Base-by-base conservation (phyloP, 2,888 invertebrate species). In the Tachina grossa region DNA sequence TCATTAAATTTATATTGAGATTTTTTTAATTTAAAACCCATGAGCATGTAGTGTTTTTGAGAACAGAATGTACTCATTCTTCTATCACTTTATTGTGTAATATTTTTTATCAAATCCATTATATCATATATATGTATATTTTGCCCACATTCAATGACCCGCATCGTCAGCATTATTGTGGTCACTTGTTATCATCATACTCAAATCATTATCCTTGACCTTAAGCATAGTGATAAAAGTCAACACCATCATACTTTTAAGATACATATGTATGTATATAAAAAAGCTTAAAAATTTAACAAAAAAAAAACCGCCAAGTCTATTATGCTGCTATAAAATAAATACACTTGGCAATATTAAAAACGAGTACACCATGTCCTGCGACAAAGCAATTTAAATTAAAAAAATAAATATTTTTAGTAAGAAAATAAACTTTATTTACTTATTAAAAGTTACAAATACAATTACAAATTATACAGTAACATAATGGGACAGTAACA, bases 201-300 rank as follows among this genome's bases (percentile, higher is more conserved):
- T 65, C 74, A 68, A 81, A 81, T 81, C 84, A 82, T 85, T 82
- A 85, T 85, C 85, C 85, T 85, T 85, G 81, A 85, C 81, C 81
- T 85, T 85, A 74, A 78, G 63, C 45, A 65, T 45, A 77, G 43
- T 71, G 61, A 66, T 82, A 72, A 75, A n/a, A 78, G 74, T 85
- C 85, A 85, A 82, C 85, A 85, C 82, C 74, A 85, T 82, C 69
- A 78, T 74, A 66, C 49, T 69, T 76, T 47, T 71, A 51, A 41
- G 49, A 47, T 39, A 31, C 31, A 31, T 31, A 31, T 31, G 31
- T 31, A 31, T 5, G 31, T 31, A 41, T 49, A 55, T 14, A 31
- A 68, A 45, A 61, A 41, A 59, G 47, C 47, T 51, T 11, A 11
- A 41, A 71, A 57, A 65, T n/a, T 59, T 31, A 6, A 53, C 66